Conservation (phyloP, 1,140 invertebrate species). For the Drosophila repletoides region DNA sequence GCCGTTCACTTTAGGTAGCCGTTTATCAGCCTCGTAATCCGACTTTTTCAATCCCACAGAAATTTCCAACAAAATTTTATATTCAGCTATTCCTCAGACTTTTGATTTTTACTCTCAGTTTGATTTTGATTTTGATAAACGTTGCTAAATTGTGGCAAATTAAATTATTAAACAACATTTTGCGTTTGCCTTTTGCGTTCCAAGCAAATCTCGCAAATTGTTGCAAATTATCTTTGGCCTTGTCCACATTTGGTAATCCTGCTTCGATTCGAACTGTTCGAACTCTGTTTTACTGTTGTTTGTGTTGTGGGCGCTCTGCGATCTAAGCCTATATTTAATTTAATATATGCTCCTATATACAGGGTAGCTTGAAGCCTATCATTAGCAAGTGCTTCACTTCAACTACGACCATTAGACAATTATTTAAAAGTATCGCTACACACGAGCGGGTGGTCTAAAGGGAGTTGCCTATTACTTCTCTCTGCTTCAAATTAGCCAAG, state of each 20-base stretch:
- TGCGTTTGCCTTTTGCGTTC: conserved; percentile 45
- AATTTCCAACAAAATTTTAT: too few relatives aligned
- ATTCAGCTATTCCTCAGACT: conserved; percentile 20
- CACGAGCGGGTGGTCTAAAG: too few relatives aligned
- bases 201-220: conserved; percentile 67
- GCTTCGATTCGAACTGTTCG: not conserved
- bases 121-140: conserved; percentile 72
- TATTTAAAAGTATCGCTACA: too few relatives aligned
- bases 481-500: conserved; percentile 13
- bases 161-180: conserved; percentile 81
- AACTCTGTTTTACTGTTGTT: not conserved
- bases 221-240: conserved; percentile 79
- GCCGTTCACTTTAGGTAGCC: conserved; percentile 78
- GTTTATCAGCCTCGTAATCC: conserved; percentile 74
- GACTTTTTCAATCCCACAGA: conserved; percentile 31
- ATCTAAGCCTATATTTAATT: conserved; percentile 47
- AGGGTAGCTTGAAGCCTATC: conserved; percentile 37
- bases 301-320: conserved; percentile 42
- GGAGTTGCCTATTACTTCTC: too few relatives aligned
- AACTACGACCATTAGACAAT: too few relatives aligned
- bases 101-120: conserved; percentile 38
- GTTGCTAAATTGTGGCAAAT: conserved; percentile 82
- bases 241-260: conserved; percentile 65
- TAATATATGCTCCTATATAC: conserved; percentile 53
- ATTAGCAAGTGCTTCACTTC: too few relatives aligned